Evolutionary conservation across 2,113 vertebrate species (phyloP).

Genomic region (Lepidothrix coronata): DNA sequence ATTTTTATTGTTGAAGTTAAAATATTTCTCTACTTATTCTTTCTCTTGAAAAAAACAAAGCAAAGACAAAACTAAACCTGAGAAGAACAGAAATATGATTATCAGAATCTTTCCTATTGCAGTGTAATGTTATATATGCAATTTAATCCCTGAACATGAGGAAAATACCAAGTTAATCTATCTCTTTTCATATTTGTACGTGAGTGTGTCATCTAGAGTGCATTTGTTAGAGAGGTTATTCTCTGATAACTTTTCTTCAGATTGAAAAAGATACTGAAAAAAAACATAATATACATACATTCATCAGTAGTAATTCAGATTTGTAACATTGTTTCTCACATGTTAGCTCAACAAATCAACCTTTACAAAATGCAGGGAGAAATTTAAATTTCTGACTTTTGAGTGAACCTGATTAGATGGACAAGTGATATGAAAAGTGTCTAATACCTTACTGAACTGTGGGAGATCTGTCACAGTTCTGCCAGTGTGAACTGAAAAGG

Average conservation of each 20-base stretch:
- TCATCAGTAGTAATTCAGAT: background rate
- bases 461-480: constrained; percentile 20
- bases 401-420: constrained; percentile 20
- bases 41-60: background rate
- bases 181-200: background rate
- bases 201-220: background rate
- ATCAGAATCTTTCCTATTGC: background rate
- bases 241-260: background rate
- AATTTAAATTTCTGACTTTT: constrained; percentile 27
- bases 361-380: background rate
- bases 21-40: background rate
- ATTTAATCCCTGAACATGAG: background rate
- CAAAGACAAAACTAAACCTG: background rate
- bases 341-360: background rate
- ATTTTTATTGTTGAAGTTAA: background rate
- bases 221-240: background rate
- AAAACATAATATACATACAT: background rate
- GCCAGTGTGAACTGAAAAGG: constrained; percentile 43
- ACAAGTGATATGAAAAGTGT: constrained; percentile 16
- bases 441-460: background rate
- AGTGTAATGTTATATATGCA: background rate
- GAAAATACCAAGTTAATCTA: background rate
- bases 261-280: background rate
- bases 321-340: background rate
- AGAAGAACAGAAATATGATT: background rate